Percentiles rank a stretch among this genome's conserved stretches.
phyloP scores from a whole-genome alignment of 2,888 invertebrate species.

The Antheraea yamamai region DNA sequence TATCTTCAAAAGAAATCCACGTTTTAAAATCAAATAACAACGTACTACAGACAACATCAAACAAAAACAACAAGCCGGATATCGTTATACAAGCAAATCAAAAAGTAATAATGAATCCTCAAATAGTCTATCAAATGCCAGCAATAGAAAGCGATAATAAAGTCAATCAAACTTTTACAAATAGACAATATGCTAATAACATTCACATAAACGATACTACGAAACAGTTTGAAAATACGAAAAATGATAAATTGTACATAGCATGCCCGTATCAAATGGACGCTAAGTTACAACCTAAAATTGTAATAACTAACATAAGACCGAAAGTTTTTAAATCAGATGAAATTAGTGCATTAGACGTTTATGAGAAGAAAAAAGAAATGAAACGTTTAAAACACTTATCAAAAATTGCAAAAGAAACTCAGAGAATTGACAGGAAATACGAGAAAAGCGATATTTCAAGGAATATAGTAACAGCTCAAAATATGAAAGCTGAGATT shows the following conservation, averaged over 20 bases:
- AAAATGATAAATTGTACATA: conserved; percentile 65
- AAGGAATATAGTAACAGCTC: conserved; percentile 65
- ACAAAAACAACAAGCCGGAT: conserved; percentile 59
- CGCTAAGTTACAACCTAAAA: conserved; percentile 64
- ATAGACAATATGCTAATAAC: conserved; percentile 52
- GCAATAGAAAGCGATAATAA: conserved; percentile 62
- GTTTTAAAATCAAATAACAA: conserved; percentile 62
- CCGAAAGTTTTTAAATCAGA: conserved; percentile 57
- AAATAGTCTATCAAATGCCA: conserved; percentile 72
- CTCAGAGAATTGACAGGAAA: conserved; percentile 45
- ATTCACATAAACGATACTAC: conserved; percentile 51
- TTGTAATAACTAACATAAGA: conserved; percentile 65
- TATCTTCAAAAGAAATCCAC: conserved; percentile 54
- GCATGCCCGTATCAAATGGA: conserved; percentile 71
- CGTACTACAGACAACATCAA: conserved; percentile 54
- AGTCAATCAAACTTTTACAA: conserved; percentile 45
- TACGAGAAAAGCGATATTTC: conserved; percentile 36
- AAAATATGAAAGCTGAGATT: conserved; percentile 66
- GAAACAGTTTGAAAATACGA: conserved; percentile 51
- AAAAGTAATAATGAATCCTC: conserved; percentile 66
- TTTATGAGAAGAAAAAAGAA: conserved; percentile 79
- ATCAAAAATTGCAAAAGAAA: conserved; percentile 52
- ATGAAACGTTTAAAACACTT: conserved; percentile 69
- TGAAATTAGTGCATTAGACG: conserved; percentile 74
- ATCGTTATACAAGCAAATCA: conserved; percentile 56